Evolutionary conservation across 2,888 invertebrate species (phyloP), one percentile per base, ranked within the genome.

Genomic region (Polia nebulosa): DNA sequence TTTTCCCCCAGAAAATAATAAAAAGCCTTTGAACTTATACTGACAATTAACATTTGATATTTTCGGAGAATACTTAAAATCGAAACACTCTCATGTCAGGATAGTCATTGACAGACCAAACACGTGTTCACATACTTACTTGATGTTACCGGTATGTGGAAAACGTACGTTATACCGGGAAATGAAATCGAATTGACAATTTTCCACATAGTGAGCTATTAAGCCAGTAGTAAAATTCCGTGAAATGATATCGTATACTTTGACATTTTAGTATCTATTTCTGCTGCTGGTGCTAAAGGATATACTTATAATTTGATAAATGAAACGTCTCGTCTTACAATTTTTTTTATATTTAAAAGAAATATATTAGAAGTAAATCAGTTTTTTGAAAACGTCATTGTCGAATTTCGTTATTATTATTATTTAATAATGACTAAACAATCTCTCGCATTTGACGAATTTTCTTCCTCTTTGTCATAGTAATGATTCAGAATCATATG

Each of bases 81-180:
- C n/a, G n/a, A n/a, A n/a, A n/a, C n/a, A n/a, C 25, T 25, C 8
- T 47, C 6, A 22, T 47, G 22, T 22, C 6, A 47, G 6, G 45
- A 47, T 47, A 25, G 47, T 17, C 25, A 47, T 47, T 47, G 45
- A 7, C 22, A 6, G 25, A 47, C 7, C 15, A n/a, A 11, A 41
- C 17, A 25, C 25, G 39, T 41, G 25, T 41, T n/a, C 3, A 8
- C 5, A 27, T 22, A 51, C 8, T 2, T 36, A 52, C 39, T 5
- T 32, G 27, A 56, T 44, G 55, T 39, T 56, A 22, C 17, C 2
- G 13, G 9, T 72, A 61, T 22, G 27, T 44, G 49, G 59, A 52
- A 77, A 76, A 59, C 36, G 9, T 17, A 77, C 52, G 25, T 66
- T 45, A n/a, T 47, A 72, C 52, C 25, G 44, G 60, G 22, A 63